Evolutionary conservation across 2,888 invertebrate genomes (phyloP).

Genomic region (Mycalesis mineus): DNA sequence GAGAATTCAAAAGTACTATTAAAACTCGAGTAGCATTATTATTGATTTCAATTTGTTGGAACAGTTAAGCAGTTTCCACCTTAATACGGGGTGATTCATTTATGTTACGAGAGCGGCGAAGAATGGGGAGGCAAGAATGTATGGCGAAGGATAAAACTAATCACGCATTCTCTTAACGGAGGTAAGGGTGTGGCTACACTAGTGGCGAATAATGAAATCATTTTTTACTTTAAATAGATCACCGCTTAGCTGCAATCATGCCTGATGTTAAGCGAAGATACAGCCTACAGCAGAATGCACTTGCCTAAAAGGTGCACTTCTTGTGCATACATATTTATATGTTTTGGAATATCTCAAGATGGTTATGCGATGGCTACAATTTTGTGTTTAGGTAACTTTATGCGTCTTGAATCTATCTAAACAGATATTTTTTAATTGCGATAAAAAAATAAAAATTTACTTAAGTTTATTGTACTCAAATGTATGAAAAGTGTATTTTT

Average conservation of each 20-base stretch:
- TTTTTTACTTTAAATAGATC: too few relatives aligned
- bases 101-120: constrained; percentile 52
- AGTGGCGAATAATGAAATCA: constrained; percentile 12
- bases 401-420: too few relatives aligned
- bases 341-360: too few relatives aligned
- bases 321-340: too few relatives aligned
- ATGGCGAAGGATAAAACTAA: constrained; percentile 70
- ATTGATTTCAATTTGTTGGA: constrained; percentile 42
- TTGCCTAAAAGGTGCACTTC: too few relatives aligned
- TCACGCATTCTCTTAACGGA: constrained; percentile 66
- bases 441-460: too few relatives aligned
- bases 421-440: too few relatives aligned
- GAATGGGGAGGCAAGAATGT: constrained; percentile 44
- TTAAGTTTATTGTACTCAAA: neutral
- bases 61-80: constrained; percentile 40
- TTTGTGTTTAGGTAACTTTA: too few relatives aligned
- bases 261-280: too few relatives aligned
- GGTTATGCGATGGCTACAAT: too few relatives aligned
- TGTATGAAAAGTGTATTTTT: neutral
- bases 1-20: constrained; percentile 23
- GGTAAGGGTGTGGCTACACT: constrained; percentile 32
- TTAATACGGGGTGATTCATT: constrained; percentile 51
- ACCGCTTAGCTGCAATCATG: too few relatives aligned
- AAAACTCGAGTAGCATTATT: constrained; percentile 30
- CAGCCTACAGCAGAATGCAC: too few relatives aligned